These are phyloP conservation scores for Phragmatobia fuliginosa DNA, from an alignment of 2,888 invertebrate species.

Conservation along the genomic window DNA sequence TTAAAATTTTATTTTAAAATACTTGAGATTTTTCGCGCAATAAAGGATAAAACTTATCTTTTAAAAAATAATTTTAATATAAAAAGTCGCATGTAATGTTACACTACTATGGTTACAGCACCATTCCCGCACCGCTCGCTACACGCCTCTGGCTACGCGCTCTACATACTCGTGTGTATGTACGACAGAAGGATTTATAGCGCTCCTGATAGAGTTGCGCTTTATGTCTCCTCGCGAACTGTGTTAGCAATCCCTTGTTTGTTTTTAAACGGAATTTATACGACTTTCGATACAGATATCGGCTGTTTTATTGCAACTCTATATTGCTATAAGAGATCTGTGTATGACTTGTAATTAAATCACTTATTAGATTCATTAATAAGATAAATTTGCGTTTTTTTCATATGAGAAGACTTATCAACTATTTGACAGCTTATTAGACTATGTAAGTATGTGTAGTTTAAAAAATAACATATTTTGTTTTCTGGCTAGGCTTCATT, in stretches of 20 bases:
- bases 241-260: constrained; percentile 54
- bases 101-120: constrained; percentile 10
- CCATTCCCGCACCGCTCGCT: constrained; percentile 14
- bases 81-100: no score
- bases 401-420: no score
- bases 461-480: no score
- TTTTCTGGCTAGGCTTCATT: no score
- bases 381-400: no score
- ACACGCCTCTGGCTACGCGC: constrained; percentile 14
- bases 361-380: no score
- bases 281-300: constrained; percentile 46
- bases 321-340: constrained; percentile 24
- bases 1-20: no score
- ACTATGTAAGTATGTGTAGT: no score
- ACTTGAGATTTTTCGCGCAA: no score
- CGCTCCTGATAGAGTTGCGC: constrained; percentile 57
- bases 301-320: constrained; percentile 40
- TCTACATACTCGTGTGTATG: constrained; percentile 20
- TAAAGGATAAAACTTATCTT: no score
- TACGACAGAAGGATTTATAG: constrained; percentile 56
- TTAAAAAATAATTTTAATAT: no score
- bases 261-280: constrained; percentile 58
- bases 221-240: constrained; percentile 54
- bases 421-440: no score
- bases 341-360: neutral